Evolutionary conservation across 2,888 invertebrate genomes (phyloP).

Genomic region (Zele albiditarsus): DNA sequence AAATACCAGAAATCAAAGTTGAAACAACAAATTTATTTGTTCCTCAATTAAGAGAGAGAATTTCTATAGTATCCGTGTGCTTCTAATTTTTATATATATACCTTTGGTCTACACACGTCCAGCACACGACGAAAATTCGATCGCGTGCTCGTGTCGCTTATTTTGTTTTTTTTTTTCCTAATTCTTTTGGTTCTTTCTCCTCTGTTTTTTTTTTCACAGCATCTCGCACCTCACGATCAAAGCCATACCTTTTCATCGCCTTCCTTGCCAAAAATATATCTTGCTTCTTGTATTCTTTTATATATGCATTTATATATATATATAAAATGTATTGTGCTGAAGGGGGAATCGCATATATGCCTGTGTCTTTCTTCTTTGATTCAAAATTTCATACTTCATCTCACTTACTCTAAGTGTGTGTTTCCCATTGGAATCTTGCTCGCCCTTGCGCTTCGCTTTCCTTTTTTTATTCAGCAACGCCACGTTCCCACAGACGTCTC

Average conservation of each 20-base stretch:
- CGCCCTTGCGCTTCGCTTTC: neutral
- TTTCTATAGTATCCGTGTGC: neutral
- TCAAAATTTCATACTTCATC: neutral
- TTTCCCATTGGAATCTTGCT: neutral
- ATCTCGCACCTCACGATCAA: slow-evolving; percentile 3
- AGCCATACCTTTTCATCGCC: slow-evolving; percentile 21
- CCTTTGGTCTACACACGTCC: slow-evolving; percentile 54
- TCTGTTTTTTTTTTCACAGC: slow-evolving; percentile 14
- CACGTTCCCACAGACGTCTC: slow-evolving; percentile 25
- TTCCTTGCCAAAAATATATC: slow-evolving; percentile 6
- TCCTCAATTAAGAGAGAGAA: neutral
- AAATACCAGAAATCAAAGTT: neutral
- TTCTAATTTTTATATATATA: too few relatives aligned
- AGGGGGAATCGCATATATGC: slow-evolving; percentile 2
- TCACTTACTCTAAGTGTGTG: neutral
- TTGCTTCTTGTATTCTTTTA: neutral
- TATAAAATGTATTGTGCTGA: slow-evolving; percentile 18
- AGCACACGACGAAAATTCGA: slow-evolving; percentile 59
- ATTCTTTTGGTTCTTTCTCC: slow-evolving; percentile 26
- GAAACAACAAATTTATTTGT: neutral
- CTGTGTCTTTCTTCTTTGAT: neutral
- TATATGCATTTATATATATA: neutral
- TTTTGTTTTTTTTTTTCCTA: slow-evolving; percentile 34
- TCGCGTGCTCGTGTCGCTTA: slow-evolving; percentile 52
- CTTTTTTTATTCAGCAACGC: neutral